Base-by-base conservation (phyloP, 1,140 invertebrate species). In the Polypedilum vanderplanki region DNA sequence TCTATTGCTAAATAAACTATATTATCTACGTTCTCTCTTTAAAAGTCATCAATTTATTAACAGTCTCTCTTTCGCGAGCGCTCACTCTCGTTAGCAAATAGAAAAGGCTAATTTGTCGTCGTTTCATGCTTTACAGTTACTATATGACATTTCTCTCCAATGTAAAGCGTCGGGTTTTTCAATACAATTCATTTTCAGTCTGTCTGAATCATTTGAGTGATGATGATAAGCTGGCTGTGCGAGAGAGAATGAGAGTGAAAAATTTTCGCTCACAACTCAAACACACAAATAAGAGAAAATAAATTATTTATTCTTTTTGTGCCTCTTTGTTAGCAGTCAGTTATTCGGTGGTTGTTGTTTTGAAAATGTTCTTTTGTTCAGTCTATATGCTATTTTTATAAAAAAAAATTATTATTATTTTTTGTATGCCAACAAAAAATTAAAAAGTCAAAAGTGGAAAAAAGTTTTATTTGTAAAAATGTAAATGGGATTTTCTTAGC, bases 221-320 rank as follows among this genome's bases (percentile, higher is more conserved):
- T 57, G 46, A 57, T 57, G n/a, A 57, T 57, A 57, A 4, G 12
- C 7, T 57, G 10, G 10, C 12, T 57, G 46, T 15, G 10, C 1
- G n/a, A 57, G 46, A 57, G 46, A 57, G 46, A 57, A 57, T n/a
- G n/a, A 57, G 46, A 57, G 46, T 57, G 46, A 57, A 33, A 33
- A 8, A n/a, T 15, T 57, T n/a, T 57, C 12, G 46, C 46, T n/a
- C 46, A n/a, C 46, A n/a, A 57, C n/a, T 57, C 15, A 12, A 15
- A 46, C 9, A 46, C 9, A 46, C 15, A 46, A 46, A 46, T 8
- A 46, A 46, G 15, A 57, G 46, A 57, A 57, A 46, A 46, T n/a
- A 57, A 57, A 57, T 46, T 46, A 46, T 57, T 57, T 57, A 57
- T 57, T 57, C 46, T 57, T 57, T 12, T 57, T n/a, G 46, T 57